Evolutionary conservation across 1,140 invertebrate genomes (phyloP).

Genomic region (Procambarus virginalis): DNA sequence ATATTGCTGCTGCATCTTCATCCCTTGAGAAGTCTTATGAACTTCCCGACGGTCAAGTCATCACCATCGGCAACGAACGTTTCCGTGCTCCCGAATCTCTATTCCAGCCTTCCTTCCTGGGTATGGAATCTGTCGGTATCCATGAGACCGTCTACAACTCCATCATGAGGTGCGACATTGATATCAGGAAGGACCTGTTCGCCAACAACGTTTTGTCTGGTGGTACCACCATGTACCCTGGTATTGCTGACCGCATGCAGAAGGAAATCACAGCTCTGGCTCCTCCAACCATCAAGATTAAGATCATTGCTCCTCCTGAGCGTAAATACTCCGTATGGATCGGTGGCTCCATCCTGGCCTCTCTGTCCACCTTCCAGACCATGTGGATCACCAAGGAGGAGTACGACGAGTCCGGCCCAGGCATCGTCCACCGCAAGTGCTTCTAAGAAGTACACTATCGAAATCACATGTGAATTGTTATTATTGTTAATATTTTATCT

Average conservation of each 20-base stretch:
- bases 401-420: constrained; percentile 61
- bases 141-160: constrained; percentile 86
- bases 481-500: background rate
- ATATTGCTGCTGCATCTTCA: constrained; percentile 39
- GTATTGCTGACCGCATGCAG: constrained; percentile 87
- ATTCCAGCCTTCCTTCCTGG: constrained; percentile 88
- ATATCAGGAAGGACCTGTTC: constrained; percentile 72
- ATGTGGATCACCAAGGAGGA: constrained; percentile 63
- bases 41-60: constrained; percentile 82
- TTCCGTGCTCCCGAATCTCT: constrained; percentile 90
- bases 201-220: constrained; percentile 90
- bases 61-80: constrained; percentile 95
- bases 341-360: constrained; percentile 63
- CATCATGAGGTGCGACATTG: constrained; percentile 79
- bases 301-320: constrained; percentile 66
- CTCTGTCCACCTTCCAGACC: constrained; percentile 62
- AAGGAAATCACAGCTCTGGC: constrained; percentile 92
- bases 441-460: constrained; percentile 74
- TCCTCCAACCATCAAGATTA: constrained; percentile 85
- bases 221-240: constrained; percentile 88
- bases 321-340: constrained; percentile 65
- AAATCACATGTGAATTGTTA: background rate
- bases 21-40: constrained; percentile 53
- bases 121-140: constrained; percentile 86
- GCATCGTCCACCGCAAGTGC: constrained; percentile 78